Evolutionary conservation across 2,888 invertebrate genomes (phyloP).

Genomic region (Drosophila imparisetae): DNA sequence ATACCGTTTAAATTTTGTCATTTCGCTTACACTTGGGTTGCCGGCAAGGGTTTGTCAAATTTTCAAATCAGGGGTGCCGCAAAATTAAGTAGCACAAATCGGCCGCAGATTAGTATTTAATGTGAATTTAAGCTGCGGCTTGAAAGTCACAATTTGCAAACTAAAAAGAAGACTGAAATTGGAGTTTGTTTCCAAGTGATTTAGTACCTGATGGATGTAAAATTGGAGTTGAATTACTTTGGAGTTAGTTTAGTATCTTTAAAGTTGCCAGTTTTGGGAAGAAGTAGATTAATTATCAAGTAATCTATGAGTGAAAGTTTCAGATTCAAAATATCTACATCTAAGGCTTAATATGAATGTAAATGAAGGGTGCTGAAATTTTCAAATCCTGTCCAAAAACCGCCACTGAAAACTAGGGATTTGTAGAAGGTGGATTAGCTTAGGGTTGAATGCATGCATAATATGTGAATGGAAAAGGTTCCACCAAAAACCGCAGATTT

Average conservation of each 20-base stretch:
- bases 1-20: constrained; percentile 32
- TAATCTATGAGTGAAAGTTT: neutral
- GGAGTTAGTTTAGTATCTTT: neutral
- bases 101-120: constrained; percentile 11
- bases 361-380: neutral
- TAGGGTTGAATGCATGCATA: neutral
- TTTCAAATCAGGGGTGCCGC: constrained; percentile 12
- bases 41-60: constrained; percentile 17
- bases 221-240: neutral
- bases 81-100: constrained; percentile 2
- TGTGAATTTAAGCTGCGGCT: neutral
- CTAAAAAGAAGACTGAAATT: neutral
- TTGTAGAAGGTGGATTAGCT: neutral
- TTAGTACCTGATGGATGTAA: neutral
- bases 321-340: neutral
- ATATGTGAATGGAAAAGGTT: neutral
- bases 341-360: neutral
- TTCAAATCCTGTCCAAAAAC: neutral
- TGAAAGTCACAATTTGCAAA: neutral
- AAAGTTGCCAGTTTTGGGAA: neutral
- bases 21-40: constrained; percentile 22
- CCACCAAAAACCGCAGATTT: neutral
- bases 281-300: neutral
- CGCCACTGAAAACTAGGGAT: neutral
- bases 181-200: neutral